phyloP scores from a whole-genome alignment of 2,797 vertebrate species.

The Octomys mimax region DNA sequence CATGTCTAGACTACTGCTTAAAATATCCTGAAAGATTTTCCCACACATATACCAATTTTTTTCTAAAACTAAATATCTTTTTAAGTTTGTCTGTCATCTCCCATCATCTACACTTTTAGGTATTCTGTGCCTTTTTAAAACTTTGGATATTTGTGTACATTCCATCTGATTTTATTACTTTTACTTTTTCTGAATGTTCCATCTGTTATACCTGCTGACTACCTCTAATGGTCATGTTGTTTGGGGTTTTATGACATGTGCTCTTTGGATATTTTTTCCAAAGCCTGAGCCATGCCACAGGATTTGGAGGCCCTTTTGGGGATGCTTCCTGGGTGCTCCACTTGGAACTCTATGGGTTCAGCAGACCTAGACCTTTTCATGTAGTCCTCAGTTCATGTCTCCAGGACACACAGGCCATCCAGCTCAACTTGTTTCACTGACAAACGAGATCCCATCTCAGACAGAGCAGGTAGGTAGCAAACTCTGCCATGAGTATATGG shows the following conservation, averaged over 20 bases:
- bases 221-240: neutral
- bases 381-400: neutral
- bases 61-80: slow-evolving; percentile 26
- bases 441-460: neutral
- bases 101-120: neutral
- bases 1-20: neutral
- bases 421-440: neutral
- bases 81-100: neutral
- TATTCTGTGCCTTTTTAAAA: neutral
- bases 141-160: neutral
- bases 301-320: neutral
- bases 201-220: neutral
- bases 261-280: neutral
- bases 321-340: neutral
- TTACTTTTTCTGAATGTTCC: neutral
- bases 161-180: neutral
- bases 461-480: neutral
- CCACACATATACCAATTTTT: neutral
- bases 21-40: neutral
- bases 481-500: neutral
- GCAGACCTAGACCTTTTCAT: neutral
- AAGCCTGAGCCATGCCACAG: too few species aligned
- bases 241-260: neutral
- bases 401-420: neutral
- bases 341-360: neutral